These are phyloP conservation scores for Lipotes vexillifer DNA, from an alignment of 2,113 vertebrate genomes.

Conservation along the genomic window DNA sequence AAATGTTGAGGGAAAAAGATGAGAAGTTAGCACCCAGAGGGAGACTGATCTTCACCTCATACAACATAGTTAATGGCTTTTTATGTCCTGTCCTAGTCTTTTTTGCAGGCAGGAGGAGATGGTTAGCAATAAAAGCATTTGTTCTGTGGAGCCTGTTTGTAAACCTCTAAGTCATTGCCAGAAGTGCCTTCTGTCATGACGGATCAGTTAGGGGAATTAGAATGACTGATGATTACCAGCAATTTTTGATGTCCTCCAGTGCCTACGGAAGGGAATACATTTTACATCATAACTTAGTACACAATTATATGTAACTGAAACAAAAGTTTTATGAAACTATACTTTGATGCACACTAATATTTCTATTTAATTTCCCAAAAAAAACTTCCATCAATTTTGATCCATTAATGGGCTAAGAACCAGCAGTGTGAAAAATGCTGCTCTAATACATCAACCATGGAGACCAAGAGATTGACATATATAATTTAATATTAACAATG, in stretches of 20 bases:
- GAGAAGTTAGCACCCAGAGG: not conserved
- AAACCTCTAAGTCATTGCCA: not conserved
- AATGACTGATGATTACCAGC: not conserved
- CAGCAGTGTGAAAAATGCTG: not conserved
- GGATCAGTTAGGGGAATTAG: not conserved
- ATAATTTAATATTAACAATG: not conserved
- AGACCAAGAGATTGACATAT: not conserved
- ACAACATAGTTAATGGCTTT: not conserved
- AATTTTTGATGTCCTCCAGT: not conserved
- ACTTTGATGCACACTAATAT: not conserved
- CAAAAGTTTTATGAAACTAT: not conserved
- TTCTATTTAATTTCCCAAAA: not conserved
- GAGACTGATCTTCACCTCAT: not conserved
- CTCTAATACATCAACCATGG: not conserved
- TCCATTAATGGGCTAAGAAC: not conserved
- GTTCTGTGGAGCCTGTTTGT: not conserved
- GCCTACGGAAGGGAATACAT: not conserved
- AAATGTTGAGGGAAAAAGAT: not conserved
- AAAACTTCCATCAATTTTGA: not conserved
- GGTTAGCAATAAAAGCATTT: not conserved
- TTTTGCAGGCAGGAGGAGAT: not conserved
- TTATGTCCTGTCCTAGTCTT: not conserved
- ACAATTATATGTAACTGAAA: not conserved
- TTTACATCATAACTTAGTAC: not conserved
- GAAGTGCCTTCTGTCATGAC: not conserved